Conservation (phyloP, 2,797 vertebrate genomes). For the Tolypeutes matacus region DNA sequence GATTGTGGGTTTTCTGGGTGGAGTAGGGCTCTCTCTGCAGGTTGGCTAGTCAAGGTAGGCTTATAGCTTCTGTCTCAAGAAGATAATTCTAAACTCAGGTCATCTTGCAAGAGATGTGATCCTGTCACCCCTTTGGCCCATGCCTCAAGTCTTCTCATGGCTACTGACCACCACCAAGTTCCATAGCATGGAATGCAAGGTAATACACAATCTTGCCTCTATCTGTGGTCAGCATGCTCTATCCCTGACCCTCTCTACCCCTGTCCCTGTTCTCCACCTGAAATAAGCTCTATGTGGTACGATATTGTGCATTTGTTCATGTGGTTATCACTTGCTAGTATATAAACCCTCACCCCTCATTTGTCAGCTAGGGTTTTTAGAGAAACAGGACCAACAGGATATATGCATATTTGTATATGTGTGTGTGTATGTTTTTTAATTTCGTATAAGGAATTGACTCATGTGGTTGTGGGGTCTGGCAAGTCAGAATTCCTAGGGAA, state of each 20-base stretch:
- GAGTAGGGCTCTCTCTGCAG: neutral
- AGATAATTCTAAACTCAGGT: neutral
- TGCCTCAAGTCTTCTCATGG: neutral
- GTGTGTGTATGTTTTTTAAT: too few species aligned
- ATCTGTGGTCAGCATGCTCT: fast-evolving
- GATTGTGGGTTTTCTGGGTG: neutral
- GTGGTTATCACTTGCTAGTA: neutral
- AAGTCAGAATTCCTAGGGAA: too few species aligned
- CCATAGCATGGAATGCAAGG: neutral
- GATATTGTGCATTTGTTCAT: neutral
- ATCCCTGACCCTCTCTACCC: too few species aligned
- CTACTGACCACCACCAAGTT: neutral
- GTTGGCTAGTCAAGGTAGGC: neutral
- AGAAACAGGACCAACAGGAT: too few species aligned
- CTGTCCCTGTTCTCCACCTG: neutral
- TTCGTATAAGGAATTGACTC: too few species aligned
- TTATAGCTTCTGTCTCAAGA: neutral
- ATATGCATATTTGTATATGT: too few species aligned
- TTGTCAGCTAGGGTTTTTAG: too few species aligned
- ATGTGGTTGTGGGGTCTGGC: too few species aligned
- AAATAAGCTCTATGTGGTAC: neutral
- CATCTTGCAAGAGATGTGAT: neutral
- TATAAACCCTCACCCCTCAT: neutral
- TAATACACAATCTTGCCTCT: neutral
- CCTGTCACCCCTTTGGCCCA: neutral